Evolutionary conservation across 2,797 vertebrate species (phyloP).

Genomic region (Holocentrus rufus): DNA sequence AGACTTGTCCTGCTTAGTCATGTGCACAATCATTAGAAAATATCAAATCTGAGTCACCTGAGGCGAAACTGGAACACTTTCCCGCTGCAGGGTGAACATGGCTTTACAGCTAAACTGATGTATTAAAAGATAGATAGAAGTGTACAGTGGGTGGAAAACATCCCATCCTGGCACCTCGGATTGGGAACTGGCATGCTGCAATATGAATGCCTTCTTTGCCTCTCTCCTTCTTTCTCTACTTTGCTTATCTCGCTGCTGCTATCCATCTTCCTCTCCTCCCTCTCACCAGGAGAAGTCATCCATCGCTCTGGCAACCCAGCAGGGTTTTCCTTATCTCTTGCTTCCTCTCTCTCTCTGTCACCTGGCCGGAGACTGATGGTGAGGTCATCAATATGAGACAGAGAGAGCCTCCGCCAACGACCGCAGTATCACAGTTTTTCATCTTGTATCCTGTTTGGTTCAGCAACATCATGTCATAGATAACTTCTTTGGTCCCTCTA

Average conservation of each 20-base stretch:
- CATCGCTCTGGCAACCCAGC: slow-evolving; percentile 50
- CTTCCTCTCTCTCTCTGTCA: slow-evolving; percentile 47
- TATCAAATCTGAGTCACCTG: no score
- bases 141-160: slow-evolving; percentile 32
- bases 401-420: neutral
- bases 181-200: no score
- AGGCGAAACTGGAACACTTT: no score
- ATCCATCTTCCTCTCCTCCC: slow-evolving; percentile 59
- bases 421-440: slow-evolving; percentile 14
- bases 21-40: no score
- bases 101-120: slow-evolving; percentile 5
- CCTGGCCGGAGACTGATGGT: slow-evolving; percentile 58
- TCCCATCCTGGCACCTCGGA: slow-evolving; percentile 12
- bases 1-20: no score
- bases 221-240: slow-evolving; percentile 36
- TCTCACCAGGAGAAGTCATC: slow-evolving; percentile 51
- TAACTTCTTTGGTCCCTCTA: slow-evolving; percentile 29
- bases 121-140: slow-evolving; percentile 23
- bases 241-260: slow-evolving; percentile 37
- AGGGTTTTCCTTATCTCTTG: slow-evolving; percentile 64
- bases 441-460: slow-evolving; percentile 40
- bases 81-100: no score
- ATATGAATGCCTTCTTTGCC: slow-evolving; percentile 16
- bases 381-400: slow-evolving; percentile 48
- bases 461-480: slow-evolving; percentile 30